Evolutionary conservation across 2,113 vertebrate genomes (phyloP).

Genomic region (Podiceps cristatus): DNA sequence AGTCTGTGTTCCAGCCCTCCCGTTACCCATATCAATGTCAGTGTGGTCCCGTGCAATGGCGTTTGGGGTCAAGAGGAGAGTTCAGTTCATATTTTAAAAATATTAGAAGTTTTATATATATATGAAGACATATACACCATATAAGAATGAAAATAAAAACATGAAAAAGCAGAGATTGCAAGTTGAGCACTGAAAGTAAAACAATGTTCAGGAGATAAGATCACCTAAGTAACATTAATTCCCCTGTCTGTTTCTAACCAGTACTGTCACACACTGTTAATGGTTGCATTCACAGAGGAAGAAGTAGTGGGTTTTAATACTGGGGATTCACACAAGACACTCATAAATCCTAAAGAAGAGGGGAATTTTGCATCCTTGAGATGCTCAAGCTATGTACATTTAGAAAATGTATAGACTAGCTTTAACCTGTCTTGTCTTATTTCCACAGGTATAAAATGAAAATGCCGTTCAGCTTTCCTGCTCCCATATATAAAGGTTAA

Average conservation of each 20-base stretch:
- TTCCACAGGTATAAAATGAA: conserved; percentile 6
- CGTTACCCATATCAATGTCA: not conserved
- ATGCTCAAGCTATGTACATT: not conserved
- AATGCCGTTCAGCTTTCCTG: not conserved
- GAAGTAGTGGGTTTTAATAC: not conserved
- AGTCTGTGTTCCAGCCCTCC: not conserved
- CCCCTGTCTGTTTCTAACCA: not conserved
- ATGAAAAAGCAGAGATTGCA: not conserved
- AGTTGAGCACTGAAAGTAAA: not conserved
- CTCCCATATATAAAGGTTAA: not conserved
- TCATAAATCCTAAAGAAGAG: conserved; percentile 5
- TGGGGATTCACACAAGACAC: not conserved
- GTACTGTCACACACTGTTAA: not conserved
- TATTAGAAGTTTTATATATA: not conserved
- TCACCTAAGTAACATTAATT: not conserved
- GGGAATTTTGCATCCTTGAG: conserved; percentile 3
- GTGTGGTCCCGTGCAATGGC: accelerated
- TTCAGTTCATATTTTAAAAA: not conserved
- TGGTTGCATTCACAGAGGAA: not conserved
- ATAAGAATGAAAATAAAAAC: not conserved
- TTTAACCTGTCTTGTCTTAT: not conserved
- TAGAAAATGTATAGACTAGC: not conserved
- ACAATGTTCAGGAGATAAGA: not conserved
- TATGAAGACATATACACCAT: too few relatives aligned
- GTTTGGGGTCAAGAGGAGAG: not conserved